Conservation (phyloP, 2,797 vertebrate genomes). For the Poliocrania exsul region DNA sequence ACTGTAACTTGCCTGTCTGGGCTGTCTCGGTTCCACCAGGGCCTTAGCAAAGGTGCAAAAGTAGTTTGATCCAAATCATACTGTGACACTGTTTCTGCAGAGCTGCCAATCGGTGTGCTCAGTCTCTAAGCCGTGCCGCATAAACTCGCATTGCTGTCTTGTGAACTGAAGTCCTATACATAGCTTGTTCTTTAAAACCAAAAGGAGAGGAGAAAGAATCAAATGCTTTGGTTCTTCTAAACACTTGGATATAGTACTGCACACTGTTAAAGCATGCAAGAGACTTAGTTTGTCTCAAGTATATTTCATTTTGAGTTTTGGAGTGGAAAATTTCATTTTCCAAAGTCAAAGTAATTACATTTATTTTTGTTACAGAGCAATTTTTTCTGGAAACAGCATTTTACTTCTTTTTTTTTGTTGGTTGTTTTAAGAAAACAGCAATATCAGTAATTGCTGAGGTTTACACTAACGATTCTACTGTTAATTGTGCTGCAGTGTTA, state of each 20-base stretch:
- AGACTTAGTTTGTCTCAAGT: background rate
- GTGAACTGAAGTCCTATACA: background rate
- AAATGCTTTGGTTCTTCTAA: background rate
- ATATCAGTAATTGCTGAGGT: background rate
- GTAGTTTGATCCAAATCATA: background rate
- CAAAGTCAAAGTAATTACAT: background rate
- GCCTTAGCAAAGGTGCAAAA: background rate
- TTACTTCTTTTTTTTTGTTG: background rate
- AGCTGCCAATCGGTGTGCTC: background rate
- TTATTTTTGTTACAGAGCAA: background rate
- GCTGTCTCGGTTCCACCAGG: background rate
- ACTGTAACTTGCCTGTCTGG: background rate
- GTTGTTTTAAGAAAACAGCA: background rate
- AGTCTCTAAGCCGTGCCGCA: background rate
- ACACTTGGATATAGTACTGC: background rate
- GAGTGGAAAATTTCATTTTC: background rate
- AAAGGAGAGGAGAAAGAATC: background rate
- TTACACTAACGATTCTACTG: background rate
- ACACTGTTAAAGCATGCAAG: background rate
- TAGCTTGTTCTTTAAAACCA: background rate
- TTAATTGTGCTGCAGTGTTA: background rate
- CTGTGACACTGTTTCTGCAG: background rate
- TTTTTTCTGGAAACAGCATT: background rate
- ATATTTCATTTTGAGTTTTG: background rate
- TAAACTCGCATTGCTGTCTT: background rate